Evolutionary conservation across 2,888 invertebrate genomes (phyloP), one percentile per base, ranked within the genome.

Genomic region (Chrysotoxum bicinctum): DNA sequence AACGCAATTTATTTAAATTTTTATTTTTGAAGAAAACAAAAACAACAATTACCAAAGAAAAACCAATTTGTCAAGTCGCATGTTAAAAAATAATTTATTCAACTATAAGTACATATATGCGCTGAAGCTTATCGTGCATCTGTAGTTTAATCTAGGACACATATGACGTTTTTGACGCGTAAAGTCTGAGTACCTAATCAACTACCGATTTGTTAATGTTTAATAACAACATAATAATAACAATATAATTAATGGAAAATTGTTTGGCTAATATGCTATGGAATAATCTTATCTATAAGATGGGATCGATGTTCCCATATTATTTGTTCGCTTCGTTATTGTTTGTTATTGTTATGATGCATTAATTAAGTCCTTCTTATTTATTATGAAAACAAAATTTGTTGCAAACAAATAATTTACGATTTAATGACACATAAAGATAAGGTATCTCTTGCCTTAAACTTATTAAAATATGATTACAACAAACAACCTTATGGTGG

Each of bases 41-140:
- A 7, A 21, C 19, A 58, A 35, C 2, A 12, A 1, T 2, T 14
- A 2, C 14, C 21, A 5, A 23, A 48, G 48, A 14, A 35, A 21
- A 56, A 56, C 12, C 35, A 58, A 58, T 58, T 58, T 58, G 35
- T 58, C 58, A 58, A 21, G 8, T 35, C 35, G 58, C 58, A 58
- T 58, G 58, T 58, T 23, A 19, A 58, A 58, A 58, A 58, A 58
- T 58, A 58, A 58, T 58, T 58, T 58, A 58, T 58, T 58, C 58
- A 58, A 58, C 58, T 58, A 8, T n/a, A n/a, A n/a, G n/a, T n/a
- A n/a, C n/a, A n/a, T n/a, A n/a, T n/a, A n/a, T 37, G 37, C 14
- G 35, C 8, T 37, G 58, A 58, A 12, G 23, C 37, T 58, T 58
- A 58, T 58, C 58, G 19, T 21, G 32, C 56, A 56, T 35, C 56